Base-by-base conservation (phyloP, 2,888 invertebrate species). In the Xestoiulus laeticollis region DNA sequence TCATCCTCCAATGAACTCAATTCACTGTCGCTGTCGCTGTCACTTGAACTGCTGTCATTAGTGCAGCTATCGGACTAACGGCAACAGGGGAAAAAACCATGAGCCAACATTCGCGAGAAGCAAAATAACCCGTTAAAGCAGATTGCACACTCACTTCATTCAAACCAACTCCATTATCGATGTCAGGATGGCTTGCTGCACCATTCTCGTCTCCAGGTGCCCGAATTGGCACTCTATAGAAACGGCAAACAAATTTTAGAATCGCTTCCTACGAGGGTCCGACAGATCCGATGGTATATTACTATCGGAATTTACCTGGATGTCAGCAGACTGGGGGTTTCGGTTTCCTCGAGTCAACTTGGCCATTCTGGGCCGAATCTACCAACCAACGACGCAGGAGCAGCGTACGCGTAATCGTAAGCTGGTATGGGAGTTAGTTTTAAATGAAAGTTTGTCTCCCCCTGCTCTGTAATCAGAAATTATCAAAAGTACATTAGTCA, bases 301-400 rank as follows among this genome's bases (percentile, higher is more conserved):
- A 38, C n/a, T 8, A 38, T 38, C 5, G 8, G 8, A 8, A 38
- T 32, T 53, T 85, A 87, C 87, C 87, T 87, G 84, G 87, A 32
- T 48, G 83, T 78, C 85, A 85, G 48, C 33, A 83, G 30, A 84
- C 33, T 53, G 87, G 44, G 59, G 33, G 82, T 82, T 68, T 86
- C 83, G 82, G 87, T 87, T 87, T 89, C 89, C 89, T 95, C 95
- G 97, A 97, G 97, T 97, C 97, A 97, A 97, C 97, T 97, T 94
- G 97, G 97, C 97, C 97, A 97, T 93, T 97, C 97, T 93, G 95
- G 95, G 93, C 96, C 97, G 96, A 96, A 97, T 91, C 96, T 95
- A 92, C 96, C 96, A 92, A 90, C 87, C 83, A 88, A 86, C 87
- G 85, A 83, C 43, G 82, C 82, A 85, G 88, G 86, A n/a, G 85